Conservation (phyloP, 2,113 vertebrate genomes). For the Pyrgilauda ruficollis region DNA sequence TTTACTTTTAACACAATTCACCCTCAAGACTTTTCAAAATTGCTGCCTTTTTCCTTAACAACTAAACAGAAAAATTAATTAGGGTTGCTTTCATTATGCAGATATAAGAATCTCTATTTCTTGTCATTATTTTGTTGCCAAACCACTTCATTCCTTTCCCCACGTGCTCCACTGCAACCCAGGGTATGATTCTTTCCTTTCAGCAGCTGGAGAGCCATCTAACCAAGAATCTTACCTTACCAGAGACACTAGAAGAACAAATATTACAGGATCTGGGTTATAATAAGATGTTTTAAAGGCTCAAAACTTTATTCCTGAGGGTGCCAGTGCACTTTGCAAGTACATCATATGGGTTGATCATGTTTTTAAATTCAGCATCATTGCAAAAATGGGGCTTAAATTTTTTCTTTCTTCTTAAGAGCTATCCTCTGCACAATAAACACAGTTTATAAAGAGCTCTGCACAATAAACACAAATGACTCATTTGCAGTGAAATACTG, state of each 20-base stretch:
- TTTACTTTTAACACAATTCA: too few relatives aligned
- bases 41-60: too few relatives aligned
- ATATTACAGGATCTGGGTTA: not conserved
- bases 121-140: not conserved
- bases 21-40: too few relatives aligned
- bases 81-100: not conserved
- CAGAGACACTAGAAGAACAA: not conserved
- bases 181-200: not conserved
- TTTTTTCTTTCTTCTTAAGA: not conserved
- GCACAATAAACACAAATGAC: not conserved
- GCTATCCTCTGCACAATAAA: not conserved
- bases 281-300: not conserved
- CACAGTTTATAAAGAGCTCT: not conserved
- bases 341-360: not conserved
- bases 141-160: not conserved
- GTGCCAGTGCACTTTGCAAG: not conserved
- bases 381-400: not conserved
- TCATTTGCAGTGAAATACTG: not conserved
- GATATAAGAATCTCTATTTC: not conserved
- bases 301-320: not conserved
- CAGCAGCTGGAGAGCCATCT: not conserved
- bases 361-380: not conserved
- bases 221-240: not conserved
- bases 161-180: not conserved
- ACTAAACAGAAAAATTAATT: not conserved